phyloP scores from a whole-genome alignment of 2,797 vertebrate genomes.

The Anabas testudineus region DNA sequence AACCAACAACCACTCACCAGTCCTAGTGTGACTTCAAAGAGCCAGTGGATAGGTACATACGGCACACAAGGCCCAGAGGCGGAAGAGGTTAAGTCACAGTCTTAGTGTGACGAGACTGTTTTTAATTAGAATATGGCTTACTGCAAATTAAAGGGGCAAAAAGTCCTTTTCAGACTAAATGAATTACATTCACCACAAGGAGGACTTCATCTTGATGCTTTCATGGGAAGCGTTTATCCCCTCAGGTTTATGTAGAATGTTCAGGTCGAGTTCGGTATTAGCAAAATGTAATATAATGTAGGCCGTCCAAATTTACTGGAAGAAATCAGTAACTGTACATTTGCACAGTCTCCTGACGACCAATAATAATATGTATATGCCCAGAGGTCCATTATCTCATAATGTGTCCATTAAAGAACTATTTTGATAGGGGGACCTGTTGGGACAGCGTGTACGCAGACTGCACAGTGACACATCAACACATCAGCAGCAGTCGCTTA shows the following conservation, averaged over 20 bases:
- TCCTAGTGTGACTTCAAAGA: background rate
- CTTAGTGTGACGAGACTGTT: background rate
- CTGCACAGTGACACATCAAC: background rate
- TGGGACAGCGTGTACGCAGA: constrained; percentile 5
- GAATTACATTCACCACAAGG: background rate
- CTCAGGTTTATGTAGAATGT: background rate
- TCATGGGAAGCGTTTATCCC: constrained; percentile 4
- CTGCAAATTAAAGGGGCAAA: background rate
- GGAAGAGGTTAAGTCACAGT: background rate
- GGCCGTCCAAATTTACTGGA: background rate
- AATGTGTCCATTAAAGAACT: constrained; percentile 28
- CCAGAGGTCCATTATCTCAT: constrained; percentile 27
- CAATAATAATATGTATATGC: background rate
- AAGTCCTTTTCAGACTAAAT: background rate
- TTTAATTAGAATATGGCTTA: background rate
- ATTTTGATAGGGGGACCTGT: constrained; percentile 1
- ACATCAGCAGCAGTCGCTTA: background rate
- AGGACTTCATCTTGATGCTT: background rate
- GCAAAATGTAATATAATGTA: background rate
- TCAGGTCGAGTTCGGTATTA: background rate
- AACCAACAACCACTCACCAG: background rate
- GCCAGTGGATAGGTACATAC: background rate
- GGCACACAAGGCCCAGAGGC: background rate
- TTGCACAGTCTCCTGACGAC: background rate
- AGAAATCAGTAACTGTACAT: constrained; percentile 6